A percentile compares a stretch with the other conserved stretches of the same genome.
These are phyloP conservation scores for Stenurella melanura DNA, from an alignment of 2,888 invertebrate species.

Conservation along the genomic window DNA sequence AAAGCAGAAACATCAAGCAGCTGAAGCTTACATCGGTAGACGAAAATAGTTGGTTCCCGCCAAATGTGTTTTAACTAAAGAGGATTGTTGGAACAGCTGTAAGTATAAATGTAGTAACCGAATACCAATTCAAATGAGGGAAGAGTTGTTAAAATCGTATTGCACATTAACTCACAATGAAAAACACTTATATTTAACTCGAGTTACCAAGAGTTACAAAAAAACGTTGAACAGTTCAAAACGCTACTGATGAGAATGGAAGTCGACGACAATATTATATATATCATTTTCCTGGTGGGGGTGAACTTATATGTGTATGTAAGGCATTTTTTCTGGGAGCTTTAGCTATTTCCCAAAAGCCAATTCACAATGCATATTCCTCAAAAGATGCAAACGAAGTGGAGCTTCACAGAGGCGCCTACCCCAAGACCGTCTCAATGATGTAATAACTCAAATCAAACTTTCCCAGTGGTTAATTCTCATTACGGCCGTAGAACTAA, in stretches of 20 bases:
- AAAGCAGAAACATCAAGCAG: not conserved
- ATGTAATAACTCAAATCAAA: slow-evolving; percentile 3
- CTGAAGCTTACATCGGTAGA: not conserved
- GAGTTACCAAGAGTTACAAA: not conserved
- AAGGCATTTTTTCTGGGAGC: not conserved
- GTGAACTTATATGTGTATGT: no score
- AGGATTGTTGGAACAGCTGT: not conserved
- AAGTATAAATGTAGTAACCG: not conserved
- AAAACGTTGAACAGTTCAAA: not conserved
- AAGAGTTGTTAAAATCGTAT: not conserved
- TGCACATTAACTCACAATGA: not conserved
- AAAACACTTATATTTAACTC: not conserved
- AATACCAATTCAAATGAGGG: not conserved
- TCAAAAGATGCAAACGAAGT: slow-evolving; percentile 4
- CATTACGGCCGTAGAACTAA: slow-evolving; percentile 13
- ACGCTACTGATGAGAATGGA: no score
- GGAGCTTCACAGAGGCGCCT: not conserved
- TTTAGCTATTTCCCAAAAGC: not conserved
- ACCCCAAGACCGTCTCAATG: not conserved
- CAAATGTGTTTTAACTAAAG: not conserved
- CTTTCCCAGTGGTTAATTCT: not conserved
- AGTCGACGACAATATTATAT: no score
- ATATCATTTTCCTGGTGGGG: not conserved
- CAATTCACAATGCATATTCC: no score
- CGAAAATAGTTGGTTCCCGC: not conserved